Percentiles rank a stretch among this genome's conserved stretches.
Evolutionary conservation across 1,140 invertebrate genomes (phyloP).

Genomic region (Camponotus floridanus): DNA sequence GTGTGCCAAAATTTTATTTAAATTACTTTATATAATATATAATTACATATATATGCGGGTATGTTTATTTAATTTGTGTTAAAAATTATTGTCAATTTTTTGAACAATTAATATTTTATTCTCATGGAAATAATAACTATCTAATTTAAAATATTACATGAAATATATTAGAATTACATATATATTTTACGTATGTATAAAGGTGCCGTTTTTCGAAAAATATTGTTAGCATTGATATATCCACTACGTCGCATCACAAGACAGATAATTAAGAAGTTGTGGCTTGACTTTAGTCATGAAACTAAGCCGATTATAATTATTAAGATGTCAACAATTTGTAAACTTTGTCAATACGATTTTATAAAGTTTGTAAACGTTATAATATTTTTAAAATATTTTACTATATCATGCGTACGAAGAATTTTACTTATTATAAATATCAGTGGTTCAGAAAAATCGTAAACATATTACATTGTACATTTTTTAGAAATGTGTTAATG

Average conservation of each 20-base stretch:
- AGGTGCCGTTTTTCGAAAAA: neutral
- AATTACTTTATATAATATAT: no score
- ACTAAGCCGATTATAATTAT: slow-evolving; percentile 2
- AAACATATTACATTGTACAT: slow-evolving; percentile 48
- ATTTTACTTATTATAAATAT: slow-evolving; percentile 27
- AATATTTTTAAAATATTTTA: slow-evolving; percentile 27
- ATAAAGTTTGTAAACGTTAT: slow-evolving; percentile 11
- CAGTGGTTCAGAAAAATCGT: neutral
- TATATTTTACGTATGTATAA: slow-evolving; percentile 21
- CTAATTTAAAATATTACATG: neutral
- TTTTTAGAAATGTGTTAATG: slow-evolving; percentile 33
- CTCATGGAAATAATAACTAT: slow-evolving; percentile 1
- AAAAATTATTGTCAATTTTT: neutral
- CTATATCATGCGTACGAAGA: neutral
- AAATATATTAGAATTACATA: neutral
- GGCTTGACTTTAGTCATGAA: neutral
- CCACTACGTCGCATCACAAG: slow-evolving; percentile 52
- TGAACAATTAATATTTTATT: slow-evolving; percentile 11
- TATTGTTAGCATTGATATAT: neutral
- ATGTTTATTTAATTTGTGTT: neutral
- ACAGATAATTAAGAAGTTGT: neutral
- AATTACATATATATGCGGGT: no score
- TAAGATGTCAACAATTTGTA: no score
- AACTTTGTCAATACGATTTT: slow-evolving; percentile 1
- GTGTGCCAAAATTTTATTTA: slow-evolving; percentile 14